These are phyloP conservation scores for Spondyliosoma cantharus DNA, from an alignment of 2,797 vertebrate species.

Conservation along the genomic window DNA sequence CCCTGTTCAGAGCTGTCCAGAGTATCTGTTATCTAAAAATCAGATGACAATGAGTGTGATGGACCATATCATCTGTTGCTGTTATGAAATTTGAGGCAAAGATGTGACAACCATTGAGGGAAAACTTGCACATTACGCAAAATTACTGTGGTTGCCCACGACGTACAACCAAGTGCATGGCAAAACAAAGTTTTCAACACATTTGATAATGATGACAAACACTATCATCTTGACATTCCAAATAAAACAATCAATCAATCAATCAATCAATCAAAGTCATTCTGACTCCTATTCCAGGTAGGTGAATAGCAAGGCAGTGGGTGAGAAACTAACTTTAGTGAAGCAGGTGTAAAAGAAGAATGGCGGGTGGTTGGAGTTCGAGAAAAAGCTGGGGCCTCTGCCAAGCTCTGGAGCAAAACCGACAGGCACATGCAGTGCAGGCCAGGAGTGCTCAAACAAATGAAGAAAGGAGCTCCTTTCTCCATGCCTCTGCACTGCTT, in stretches of 20 bases:
- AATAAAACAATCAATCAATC: not conserved
- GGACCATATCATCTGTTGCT: constrained; percentile 48
- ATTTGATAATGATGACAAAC: constrained; percentile 6
- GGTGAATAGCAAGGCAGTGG: constrained; percentile 4
- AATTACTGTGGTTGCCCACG: constrained; percentile 20
- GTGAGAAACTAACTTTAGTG: constrained; percentile 43
- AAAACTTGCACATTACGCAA: constrained; percentile 8
- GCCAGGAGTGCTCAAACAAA: constrained; percentile 46
- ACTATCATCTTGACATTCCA: not conserved
- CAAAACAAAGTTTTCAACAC: constrained; percentile 12
- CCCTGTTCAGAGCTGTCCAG: constrained; percentile 37
- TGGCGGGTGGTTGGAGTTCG: constrained; percentile 44
- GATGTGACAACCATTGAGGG: not conserved
- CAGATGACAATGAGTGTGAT: constrained; percentile 50
- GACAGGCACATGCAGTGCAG: constrained; percentile 53
- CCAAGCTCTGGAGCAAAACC: constrained; percentile 55
- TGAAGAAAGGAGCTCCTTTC: constrained; percentile 61
- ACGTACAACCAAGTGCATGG: not conserved
- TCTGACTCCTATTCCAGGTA: not conserved
- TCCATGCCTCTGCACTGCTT: constrained; percentile 34
- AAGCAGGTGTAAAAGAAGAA: constrained; percentile 65
- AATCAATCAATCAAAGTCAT: constrained; percentile 12
- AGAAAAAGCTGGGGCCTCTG: constrained; percentile 44
- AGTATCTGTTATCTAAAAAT: constrained; percentile 61
- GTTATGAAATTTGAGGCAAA: constrained; percentile 32